Percentiles rank a stretch among this genome's conserved stretches.
These are phyloP conservation scores for Benitochromis conjunctus DNA, from an alignment of 2,113 vertebrate genomes.

Conservation along the genomic window DNA sequence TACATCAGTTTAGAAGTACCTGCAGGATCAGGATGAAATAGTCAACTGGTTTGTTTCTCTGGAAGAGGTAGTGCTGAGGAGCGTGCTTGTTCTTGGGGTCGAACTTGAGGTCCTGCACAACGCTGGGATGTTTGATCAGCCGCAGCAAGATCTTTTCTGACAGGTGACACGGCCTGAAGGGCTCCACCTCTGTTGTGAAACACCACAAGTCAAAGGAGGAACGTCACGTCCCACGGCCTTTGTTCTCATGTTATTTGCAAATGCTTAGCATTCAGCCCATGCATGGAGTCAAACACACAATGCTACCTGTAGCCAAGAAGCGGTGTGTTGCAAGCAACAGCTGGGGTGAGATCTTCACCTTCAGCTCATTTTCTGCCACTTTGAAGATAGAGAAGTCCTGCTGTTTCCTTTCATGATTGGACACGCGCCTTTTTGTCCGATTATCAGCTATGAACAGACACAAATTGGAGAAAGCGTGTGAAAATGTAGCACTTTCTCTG, in stretches of 20 bases:
- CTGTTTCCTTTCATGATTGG: slow-evolving; percentile 86
- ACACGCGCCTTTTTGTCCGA: slow-evolving; percentile 86
- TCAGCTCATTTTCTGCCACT: slow-evolving; percentile 87
- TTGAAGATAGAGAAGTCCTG: slow-evolving; percentile 97
- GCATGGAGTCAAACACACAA: neutral
- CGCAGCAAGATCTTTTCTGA: slow-evolving; percentile 95
- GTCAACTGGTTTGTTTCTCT: slow-evolving; percentile 90
- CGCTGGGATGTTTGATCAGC: slow-evolving; percentile 89
- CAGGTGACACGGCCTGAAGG: slow-evolving; percentile 86
- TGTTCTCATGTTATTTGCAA: neutral
- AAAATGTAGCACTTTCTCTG: neutral
- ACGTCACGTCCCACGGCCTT: neutral
- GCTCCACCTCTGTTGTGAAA: slow-evolving; percentile 84
- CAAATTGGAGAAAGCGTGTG: neutral
- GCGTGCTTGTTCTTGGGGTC: slow-evolving; percentile 88
- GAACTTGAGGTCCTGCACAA: slow-evolving; percentile 92
- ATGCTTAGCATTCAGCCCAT: neutral
- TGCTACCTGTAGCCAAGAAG: slow-evolving; percentile 93
- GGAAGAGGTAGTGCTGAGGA: slow-evolving; percentile 88
- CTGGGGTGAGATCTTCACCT: slow-evolving; percentile 91
- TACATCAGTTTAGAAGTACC: slow-evolving; percentile 66
- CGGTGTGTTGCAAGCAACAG: slow-evolving; percentile 93
- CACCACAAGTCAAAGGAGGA: neutral
- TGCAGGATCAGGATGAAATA: slow-evolving; percentile 93
- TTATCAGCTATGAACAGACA: slow-evolving; percentile 81